These are phyloP conservation scores for Diachrysia chrysitis DNA, from an alignment of 2,888 invertebrate genomes.

Conservation along the genomic window DNA sequence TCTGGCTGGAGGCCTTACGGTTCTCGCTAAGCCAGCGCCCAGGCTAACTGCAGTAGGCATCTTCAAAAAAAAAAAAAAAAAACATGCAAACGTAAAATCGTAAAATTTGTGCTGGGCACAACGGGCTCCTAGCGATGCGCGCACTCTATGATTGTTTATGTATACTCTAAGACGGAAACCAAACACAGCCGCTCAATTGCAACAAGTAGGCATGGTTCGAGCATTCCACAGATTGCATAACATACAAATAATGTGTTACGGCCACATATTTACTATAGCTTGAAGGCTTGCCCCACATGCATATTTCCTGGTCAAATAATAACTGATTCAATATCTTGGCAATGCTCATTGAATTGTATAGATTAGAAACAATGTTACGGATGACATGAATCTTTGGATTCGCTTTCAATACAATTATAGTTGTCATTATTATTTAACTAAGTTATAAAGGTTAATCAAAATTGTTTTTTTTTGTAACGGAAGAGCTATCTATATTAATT, in stretches of 20 bases:
- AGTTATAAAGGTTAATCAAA: slow-evolving; percentile 22
- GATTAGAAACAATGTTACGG: slow-evolving; percentile 41
- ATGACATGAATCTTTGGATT: slow-evolving; percentile 26
- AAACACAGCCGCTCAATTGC: slow-evolving; percentile 6
- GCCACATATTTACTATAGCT: slow-evolving; percentile 13
- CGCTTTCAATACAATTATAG: slow-evolving; percentile 51
- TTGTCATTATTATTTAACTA: slow-evolving; percentile 32
- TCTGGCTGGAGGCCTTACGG: too few species aligned
- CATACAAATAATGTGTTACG: slow-evolving; percentile 16
- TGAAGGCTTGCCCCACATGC: slow-evolving; percentile 10
- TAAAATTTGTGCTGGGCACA: too few species aligned
- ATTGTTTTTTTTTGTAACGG: background rate
- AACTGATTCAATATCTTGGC: slow-evolving; percentile 6
- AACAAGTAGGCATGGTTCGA: slow-evolving; percentile 16
- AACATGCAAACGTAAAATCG: too few species aligned
- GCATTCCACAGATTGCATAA: slow-evolving; percentile 32
- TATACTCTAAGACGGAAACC: too few species aligned
- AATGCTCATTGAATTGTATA: slow-evolving; percentile 13
- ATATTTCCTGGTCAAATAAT: slow-evolving; percentile 19
- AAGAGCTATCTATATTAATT: background rate
- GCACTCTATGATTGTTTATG: too few species aligned
- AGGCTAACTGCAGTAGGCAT: too few species aligned
- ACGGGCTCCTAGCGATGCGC: too few species aligned
- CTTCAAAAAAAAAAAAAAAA: too few species aligned
- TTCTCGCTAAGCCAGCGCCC: too few species aligned